Percentiles rank a stretch among this genome's conserved stretches.
These are phyloP conservation scores for Dryomyza anilis DNA, from an alignment of 2,888 invertebrate species.

Conservation along the genomic window DNA sequence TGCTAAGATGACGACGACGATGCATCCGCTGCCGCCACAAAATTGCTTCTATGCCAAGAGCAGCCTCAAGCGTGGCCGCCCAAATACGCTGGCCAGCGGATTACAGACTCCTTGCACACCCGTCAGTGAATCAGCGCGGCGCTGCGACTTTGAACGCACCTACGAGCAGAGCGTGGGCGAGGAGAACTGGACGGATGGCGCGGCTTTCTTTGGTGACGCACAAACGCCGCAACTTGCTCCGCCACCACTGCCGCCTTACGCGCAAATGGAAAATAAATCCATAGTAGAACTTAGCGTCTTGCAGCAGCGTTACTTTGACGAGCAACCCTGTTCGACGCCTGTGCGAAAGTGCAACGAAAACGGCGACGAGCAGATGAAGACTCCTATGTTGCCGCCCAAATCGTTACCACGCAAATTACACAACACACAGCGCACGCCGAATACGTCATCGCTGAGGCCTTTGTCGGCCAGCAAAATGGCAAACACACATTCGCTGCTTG, in stretches of 20 bases:
- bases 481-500: conserved; percentile 16
- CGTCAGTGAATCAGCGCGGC: conserved; percentile 8
- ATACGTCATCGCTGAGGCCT: conserved; percentile 20
- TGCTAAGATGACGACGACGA: conserved; percentile 6
- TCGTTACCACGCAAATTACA: conserved; percentile 34
- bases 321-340: too few relatives aligned
- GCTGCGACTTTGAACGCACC: conserved; percentile 5
- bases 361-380: conserved; percentile 29
- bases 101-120: conserved; percentile 39
- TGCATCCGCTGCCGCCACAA: conserved; percentile 15
- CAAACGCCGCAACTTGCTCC: neutral
- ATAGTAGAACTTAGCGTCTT: too few relatives aligned
- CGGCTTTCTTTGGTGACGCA: conserved; percentile 53
- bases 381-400: conserved; percentile 47
- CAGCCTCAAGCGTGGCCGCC: conserved; percentile 64
- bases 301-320: too few relatives aligned
- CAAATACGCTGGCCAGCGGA: conserved; percentile 62
- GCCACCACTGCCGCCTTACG: neutral
- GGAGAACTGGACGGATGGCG: conserved; percentile 60
- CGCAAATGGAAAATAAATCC: neutral
- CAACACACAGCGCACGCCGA: conserved; percentile 26
- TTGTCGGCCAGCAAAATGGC: conserved; percentile 41
- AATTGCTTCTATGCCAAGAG: conserved; percentile 64
- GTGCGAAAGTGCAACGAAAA: conserved; percentile 6
- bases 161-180: conserved; percentile 2